A percentile compares a stretch with the other conserved stretches of the same genome.
These are phyloP conservation scores for Vidua chalybeata DNA, from an alignment of 2,113 vertebrate genomes.

Conservation along the genomic window DNA sequence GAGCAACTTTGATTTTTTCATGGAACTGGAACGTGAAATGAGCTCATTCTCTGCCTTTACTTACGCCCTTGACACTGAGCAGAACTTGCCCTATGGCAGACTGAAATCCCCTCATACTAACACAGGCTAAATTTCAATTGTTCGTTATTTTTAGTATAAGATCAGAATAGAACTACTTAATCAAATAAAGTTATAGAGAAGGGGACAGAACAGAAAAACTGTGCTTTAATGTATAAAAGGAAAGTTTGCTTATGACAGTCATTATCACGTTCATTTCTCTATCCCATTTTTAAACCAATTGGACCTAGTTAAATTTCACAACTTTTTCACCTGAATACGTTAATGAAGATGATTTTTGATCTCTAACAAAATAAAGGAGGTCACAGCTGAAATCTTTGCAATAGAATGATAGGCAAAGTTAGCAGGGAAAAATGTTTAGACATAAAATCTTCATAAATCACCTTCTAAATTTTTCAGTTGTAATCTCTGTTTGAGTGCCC, in stretches of 20 bases:
- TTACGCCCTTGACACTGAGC: background rate
- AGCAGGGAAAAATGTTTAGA: background rate
- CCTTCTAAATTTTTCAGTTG: background rate
- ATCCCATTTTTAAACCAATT: background rate
- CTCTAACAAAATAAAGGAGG: background rate
- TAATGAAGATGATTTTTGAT: background rate
- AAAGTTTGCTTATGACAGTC: background rate
- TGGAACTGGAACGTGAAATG: background rate
- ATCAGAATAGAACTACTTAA: background rate
- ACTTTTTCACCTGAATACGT: background rate
- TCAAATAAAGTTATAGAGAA: background rate
- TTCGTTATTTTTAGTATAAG: background rate
- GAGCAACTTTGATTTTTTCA: conserved; percentile 4
- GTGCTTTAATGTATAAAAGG: background rate
- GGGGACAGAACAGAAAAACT: background rate
- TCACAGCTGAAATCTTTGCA: background rate
- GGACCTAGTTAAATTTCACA: background rate
- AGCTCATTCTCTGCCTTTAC: background rate
- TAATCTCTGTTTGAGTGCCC: background rate
- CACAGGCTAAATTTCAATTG: background rate
- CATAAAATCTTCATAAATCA: background rate
- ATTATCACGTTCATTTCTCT: background rate
- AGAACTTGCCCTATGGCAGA: background rate
- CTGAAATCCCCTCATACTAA: background rate
- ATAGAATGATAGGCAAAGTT: background rate